Conservation (phyloP, 2,888 invertebrate genomes). For the Drosophila formosana region DNA sequence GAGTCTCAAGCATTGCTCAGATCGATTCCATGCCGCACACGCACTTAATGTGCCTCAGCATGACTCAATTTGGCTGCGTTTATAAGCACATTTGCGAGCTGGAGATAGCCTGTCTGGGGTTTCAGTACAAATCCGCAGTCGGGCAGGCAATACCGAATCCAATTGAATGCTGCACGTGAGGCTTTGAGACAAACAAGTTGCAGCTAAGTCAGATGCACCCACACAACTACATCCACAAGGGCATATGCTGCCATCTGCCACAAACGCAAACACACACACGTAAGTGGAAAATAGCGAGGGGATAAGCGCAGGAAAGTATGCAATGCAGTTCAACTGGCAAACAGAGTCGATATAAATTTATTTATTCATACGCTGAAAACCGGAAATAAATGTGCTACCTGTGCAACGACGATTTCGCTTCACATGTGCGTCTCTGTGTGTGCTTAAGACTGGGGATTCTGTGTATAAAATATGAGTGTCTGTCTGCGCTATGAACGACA, state of each 20-base stretch:
- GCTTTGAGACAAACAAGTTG: conserved; percentile 42
- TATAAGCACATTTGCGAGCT: conserved; percentile 58
- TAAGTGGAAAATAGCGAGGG: conserved; percentile 11
- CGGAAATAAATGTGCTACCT: conserved; percentile 72
- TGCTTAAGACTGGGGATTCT: conserved; percentile 30
- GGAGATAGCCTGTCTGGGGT: conserved; percentile 30
- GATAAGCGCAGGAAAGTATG: conserved; percentile 58
- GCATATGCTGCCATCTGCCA: conserved; percentile 9
- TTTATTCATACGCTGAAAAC: conserved; percentile 76
- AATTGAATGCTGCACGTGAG: conserved; percentile 35
- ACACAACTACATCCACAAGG: conserved; percentile 11
- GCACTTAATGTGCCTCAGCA: conserved; percentile 18
- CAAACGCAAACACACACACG: conserved; percentile 4
- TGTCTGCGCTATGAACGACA: conserved; percentile 40
- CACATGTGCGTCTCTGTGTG: conserved; percentile 9
- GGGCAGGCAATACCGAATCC: conserved; percentile 13
- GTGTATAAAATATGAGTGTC: conserved; percentile 54
- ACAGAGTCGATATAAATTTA: conserved; percentile 77
- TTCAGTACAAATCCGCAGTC: not conserved
- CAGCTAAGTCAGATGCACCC: conserved; percentile 23
- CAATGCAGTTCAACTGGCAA: conserved; percentile 67
- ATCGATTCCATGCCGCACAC: conserved; percentile 3
- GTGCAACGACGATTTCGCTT: conserved; percentile 7
- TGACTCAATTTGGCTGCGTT: conserved; percentile 56
- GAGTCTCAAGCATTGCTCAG: conserved; percentile 1